Percentiles rank a stretch among this genome's conserved stretches.
Conservation (phyloP, 1,140 invertebrate genomes). For the Drosophila nigrodunni region DNA sequence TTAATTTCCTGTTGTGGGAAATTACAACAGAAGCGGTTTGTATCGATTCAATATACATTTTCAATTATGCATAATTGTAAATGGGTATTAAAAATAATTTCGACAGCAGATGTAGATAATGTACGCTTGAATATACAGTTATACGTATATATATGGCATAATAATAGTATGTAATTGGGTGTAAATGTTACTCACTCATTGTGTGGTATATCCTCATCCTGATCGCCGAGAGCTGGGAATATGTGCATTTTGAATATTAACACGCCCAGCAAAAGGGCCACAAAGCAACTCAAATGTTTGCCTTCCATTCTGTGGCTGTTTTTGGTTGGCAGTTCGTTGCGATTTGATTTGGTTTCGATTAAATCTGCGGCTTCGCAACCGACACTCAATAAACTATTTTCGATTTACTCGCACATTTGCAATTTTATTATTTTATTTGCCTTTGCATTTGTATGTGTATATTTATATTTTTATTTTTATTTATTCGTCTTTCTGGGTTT, state of each 20-base stretch:
- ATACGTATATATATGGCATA: neutral
- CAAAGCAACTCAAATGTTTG: conserved; percentile 70
- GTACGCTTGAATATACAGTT: neutral
- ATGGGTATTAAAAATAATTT: conserved; percentile 23
- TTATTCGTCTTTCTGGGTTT: conserved; percentile 26
- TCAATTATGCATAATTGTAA: conserved; percentile 63
- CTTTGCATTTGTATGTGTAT: conserved; percentile 23
- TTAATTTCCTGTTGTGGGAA: conserved; percentile 69
- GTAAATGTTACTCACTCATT: conserved; percentile 89
- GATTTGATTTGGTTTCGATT: conserved; percentile 48
- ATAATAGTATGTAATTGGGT: conserved; percentile 1
- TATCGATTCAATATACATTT: conserved; percentile 23
- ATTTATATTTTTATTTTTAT: conserved; percentile 24
- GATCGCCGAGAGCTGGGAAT: conserved; percentile 86
- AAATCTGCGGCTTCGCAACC: conserved; percentile 40
- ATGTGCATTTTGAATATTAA: conserved; percentile 77
- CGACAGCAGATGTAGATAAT: conserved; percentile 25
- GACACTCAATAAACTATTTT: conserved; percentile 54
- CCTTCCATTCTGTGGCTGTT: conserved; percentile 61
- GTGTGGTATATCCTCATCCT: conserved; percentile 93
- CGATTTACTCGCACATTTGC: conserved; percentile 41
- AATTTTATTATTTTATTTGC: conserved; percentile 36
- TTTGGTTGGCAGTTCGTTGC: conserved; percentile 35
- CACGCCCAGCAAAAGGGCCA: conserved; percentile 72
- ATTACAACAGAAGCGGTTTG: conserved; percentile 41